Base-by-base conservation (phyloP, 1,140 invertebrate species). In the Formica exsecta region DNA sequence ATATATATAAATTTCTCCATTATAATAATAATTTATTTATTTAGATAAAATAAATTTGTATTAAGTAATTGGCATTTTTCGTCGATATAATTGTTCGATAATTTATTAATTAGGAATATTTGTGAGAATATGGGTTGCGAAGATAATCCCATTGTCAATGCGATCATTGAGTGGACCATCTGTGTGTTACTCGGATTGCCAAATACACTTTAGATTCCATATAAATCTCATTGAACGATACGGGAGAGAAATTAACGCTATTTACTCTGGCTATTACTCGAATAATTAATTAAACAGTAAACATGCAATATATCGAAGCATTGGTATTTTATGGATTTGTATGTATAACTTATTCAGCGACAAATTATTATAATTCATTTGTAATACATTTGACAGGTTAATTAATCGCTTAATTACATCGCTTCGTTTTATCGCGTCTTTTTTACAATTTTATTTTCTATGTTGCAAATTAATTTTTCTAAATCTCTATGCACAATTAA, bases 231-330 rank as follows among this genome's bases (percentile, higher is more conserved):
- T 62, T 44, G 38, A 74, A 48, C 54, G 68, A 48, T 73, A 22
- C 51, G n/a, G 44, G 38, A 83, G 54, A 22, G 79, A 19, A 22
- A 61, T 61, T 61, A 83, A 74, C 29, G 68, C 38, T 25, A 83
- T 83, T 83, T 83, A 32, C 13, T 71, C 25, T 19, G 41, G 25
- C 38, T 61, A 81, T 81, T 81, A 62, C 79, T 36, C 68, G 79
- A 81, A 13, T 19, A 71, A 64, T 68, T 61, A 83, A 83, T 83
- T 83, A 73, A 83, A 83, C 73, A 74, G 19, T 48, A 48, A 73
- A 73, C 59, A 29, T 5, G 4, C 7, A 4, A 25, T 19, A 36
- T 61, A 36, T 73, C 73, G 44, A 81, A 32, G 36, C 32, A 19
- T 16, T 44, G 38, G 44, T 7, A 59, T 81, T 81, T 73, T 81